Percentiles rank a stretch among this genome's conserved stretches.
Conservation (phyloP, 2,797 vertebrate species). For the Atherinosoma microstoma region DNA sequence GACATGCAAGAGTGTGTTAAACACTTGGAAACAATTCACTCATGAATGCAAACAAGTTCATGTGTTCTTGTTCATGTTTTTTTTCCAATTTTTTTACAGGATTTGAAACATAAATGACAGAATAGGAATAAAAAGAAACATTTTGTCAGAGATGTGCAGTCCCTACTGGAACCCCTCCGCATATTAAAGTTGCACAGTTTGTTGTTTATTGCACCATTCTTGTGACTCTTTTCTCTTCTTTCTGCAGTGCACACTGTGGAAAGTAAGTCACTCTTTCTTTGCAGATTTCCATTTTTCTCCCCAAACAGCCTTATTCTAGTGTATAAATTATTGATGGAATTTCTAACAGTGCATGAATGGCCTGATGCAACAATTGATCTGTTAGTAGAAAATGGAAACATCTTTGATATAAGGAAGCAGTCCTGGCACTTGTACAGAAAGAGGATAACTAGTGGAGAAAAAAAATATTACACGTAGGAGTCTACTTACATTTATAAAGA, state of each 20-base stretch:
- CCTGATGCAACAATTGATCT: neutral
- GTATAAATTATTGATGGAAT: neutral
- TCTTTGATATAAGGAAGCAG: neutral
- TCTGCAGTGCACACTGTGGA: conserved; percentile 91
- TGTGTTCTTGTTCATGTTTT: too few species aligned
- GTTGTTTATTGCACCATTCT: conserved; percentile 66
- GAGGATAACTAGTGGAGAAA: neutral
- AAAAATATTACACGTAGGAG: neutral
- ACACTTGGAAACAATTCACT: conserved; percentile 1
- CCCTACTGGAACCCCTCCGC: neutral
- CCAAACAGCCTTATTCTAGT: neutral
- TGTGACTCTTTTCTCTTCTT: conserved; percentile 89
- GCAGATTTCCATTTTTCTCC: conserved; percentile 38
- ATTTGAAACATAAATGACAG: too few species aligned
- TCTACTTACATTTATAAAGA: too few species aligned
- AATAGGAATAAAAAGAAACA: neutral
- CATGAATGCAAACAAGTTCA: too few species aligned
- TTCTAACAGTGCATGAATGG: too few species aligned
- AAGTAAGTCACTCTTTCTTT: conserved; percentile 86
- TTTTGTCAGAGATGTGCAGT: conserved; percentile 46
- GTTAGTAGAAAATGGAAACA: neutral
- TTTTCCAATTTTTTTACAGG: neutral
- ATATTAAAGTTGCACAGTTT: conserved; percentile 27
- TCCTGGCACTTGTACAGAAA: neutral
- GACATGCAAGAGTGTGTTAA: neutral